Conservation (phyloP, 2,888 invertebrate genomes). For the Sphaerophoria taeniata region DNA sequence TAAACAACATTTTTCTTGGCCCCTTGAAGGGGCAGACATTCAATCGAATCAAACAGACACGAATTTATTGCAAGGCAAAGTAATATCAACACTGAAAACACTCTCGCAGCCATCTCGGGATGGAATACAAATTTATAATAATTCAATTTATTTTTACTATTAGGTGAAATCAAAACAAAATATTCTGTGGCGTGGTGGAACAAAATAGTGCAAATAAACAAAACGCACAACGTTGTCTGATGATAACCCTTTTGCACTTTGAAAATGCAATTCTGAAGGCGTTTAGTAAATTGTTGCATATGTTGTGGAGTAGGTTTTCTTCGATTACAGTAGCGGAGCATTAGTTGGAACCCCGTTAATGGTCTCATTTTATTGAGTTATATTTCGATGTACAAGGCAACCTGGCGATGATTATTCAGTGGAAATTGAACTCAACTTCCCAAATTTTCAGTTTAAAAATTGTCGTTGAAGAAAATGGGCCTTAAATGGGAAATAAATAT, state of each 20-base stretch:
- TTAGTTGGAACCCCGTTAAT: background rate
- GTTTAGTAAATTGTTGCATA: slow-evolving; percentile 30
- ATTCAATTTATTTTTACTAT: slow-evolving; percentile 27
- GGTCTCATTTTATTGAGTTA: background rate
- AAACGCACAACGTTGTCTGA: slow-evolving; percentile 28
- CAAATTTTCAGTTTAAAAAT: no score
- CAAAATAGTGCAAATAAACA: slow-evolving; percentile 16
- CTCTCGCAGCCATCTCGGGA: slow-evolving; percentile 33
- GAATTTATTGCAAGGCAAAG: background rate
- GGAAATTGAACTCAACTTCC: no score
- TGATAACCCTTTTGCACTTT: slow-evolving; percentile 58
- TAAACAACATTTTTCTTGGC: slow-evolving; percentile 56
- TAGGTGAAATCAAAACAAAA: slow-evolving; percentile 11
- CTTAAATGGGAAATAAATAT: no score
- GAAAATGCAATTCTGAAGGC: slow-evolving; percentile 12
- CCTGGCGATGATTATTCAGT: no score
- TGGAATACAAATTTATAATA: background rate
- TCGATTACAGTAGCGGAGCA: background rate
- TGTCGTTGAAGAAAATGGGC: no score
- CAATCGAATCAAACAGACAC: background rate
- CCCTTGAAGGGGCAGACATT: background rate
- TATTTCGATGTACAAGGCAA: background rate
- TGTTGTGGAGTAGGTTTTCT: slow-evolving; percentile 15
- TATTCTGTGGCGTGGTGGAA: background rate
- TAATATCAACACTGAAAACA: background rate